Evolutionary conservation across 2,888 invertebrate species (phyloP).

Genomic region (Girardia tigrina): DNA sequence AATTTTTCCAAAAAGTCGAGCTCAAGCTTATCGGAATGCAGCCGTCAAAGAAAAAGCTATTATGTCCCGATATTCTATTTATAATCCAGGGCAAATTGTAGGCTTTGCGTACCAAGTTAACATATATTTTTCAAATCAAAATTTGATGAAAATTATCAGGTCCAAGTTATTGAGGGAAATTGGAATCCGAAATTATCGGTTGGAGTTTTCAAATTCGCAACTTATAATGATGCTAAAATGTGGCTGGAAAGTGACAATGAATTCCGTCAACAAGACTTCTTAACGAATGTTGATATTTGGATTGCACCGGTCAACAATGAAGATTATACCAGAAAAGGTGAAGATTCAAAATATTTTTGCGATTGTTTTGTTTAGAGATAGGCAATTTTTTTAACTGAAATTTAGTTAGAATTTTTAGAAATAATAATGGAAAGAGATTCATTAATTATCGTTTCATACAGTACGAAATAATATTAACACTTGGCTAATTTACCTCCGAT

Average conservation of each 20-base stretch:
- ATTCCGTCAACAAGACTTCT: slow-evolving; percentile 10
- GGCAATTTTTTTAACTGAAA: too few relatives aligned
- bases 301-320: neutral
- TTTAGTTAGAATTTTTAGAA: too few relatives aligned
- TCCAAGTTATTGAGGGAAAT: slow-evolving; percentile 1
- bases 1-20: neutral
- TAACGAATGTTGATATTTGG: slow-evolving; percentile 14
- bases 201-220: neutral
- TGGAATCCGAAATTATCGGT: slow-evolving; percentile 9
- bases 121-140: neutral
- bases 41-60: neutral
- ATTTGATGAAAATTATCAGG: neutral
- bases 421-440: too few relatives aligned
- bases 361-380: too few relatives aligned
- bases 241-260: slow-evolving; percentile 23
- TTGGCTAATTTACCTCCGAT: too few relatives aligned
- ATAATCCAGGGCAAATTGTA: neutral
- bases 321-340: slow-evolving; percentile 1
- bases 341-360: too few relatives aligned
- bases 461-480: too few relatives aligned
- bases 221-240: neutral
- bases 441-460: too few relatives aligned
- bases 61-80: neutral
- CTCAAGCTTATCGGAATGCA: neutral
- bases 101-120: neutral